Percentiles rank a stretch among this genome's conserved stretches.
Evolutionary conservation across 1,140 invertebrate genomes (phyloP).

Genomic region (Helicoverpa zea): DNA sequence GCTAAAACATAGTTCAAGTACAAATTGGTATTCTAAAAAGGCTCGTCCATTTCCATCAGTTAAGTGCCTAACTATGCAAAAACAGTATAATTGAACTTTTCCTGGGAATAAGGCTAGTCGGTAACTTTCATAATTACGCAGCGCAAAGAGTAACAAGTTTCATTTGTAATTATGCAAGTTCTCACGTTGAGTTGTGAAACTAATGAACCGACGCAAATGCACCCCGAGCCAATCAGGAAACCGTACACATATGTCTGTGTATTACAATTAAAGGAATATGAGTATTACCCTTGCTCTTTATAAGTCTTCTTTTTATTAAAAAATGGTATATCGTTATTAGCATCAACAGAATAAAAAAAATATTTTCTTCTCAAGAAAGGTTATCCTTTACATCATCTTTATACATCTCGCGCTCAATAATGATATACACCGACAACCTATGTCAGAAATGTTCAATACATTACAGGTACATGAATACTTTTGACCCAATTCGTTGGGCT

Average conservation of each 20-base stretch:
- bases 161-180: conserved; percentile 19
- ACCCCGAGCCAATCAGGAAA: not conserved
- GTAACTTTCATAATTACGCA: conserved; percentile 18
- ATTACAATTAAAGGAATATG: conserved; percentile 7
- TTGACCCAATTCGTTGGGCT: conserved; percentile 43
- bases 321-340: too few relatives aligned
- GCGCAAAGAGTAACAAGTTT: conserved; percentile 14
- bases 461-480: conserved; percentile 26
- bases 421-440: not conserved
- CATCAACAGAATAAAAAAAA: too few relatives aligned
- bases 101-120: not conserved
- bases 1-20: too few relatives aligned
- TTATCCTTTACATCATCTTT: too few relatives aligned
- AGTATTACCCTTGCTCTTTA: not conserved
- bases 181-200: conserved; percentile 24
- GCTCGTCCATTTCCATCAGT: not conserved
- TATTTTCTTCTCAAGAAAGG: too few relatives aligned
- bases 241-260: conserved; percentile 6
- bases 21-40: not conserved
- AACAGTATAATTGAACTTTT: not conserved
- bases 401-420: not conserved
- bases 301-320: not conserved
- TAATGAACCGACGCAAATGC: conserved; percentile 10
- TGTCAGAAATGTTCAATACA: conserved; percentile 18
- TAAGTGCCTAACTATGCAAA: not conserved